Conservation (phyloP, 2,888 invertebrate genomes). For the Protonemura montana region DNA sequence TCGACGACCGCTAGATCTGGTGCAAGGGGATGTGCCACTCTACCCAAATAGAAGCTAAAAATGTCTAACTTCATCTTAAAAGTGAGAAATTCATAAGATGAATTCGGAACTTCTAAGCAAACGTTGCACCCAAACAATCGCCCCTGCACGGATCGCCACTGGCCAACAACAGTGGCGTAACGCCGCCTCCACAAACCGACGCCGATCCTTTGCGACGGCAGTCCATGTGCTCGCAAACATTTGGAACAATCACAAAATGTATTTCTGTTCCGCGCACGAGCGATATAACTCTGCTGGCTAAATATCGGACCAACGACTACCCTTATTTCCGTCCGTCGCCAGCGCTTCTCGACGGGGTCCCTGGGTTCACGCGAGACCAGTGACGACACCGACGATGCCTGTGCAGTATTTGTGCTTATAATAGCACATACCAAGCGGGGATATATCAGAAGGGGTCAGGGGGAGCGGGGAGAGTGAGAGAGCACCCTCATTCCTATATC, state of each 20-base stretch:
- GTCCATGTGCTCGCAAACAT: background rate
- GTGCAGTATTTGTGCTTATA: background rate
- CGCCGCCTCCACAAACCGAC: too few species aligned
- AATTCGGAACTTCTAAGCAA: too few species aligned
- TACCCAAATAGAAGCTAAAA: too few species aligned
- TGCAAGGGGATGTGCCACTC: too few species aligned
- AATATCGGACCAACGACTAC: slow-evolving; percentile 20
- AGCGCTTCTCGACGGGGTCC: background rate
- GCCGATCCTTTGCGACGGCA: too few species aligned
- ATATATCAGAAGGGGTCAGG: background rate
- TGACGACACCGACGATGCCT: background rate
- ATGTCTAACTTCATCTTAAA: too few species aligned
- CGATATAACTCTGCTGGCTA: background rate
- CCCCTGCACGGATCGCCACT: background rate
- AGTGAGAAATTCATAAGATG: too few species aligned
- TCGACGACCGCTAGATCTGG: too few species aligned
- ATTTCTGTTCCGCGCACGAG: slow-evolving; percentile 20
- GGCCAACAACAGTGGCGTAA: too few species aligned
- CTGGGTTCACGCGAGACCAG: background rate
- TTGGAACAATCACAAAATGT: slow-evolving; percentile 41
- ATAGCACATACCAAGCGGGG: background rate
- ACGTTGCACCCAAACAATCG: too few species aligned
- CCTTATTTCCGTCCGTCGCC: slow-evolving; percentile 36
- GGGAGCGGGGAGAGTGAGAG: background rate
- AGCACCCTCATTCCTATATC: slow-evolving; percentile 5